Percentiles rank a stretch among this genome's conserved stretches.
Evolutionary conservation across 2,888 invertebrate species (phyloP).

Genomic region (Drosophila sordidula): DNA sequence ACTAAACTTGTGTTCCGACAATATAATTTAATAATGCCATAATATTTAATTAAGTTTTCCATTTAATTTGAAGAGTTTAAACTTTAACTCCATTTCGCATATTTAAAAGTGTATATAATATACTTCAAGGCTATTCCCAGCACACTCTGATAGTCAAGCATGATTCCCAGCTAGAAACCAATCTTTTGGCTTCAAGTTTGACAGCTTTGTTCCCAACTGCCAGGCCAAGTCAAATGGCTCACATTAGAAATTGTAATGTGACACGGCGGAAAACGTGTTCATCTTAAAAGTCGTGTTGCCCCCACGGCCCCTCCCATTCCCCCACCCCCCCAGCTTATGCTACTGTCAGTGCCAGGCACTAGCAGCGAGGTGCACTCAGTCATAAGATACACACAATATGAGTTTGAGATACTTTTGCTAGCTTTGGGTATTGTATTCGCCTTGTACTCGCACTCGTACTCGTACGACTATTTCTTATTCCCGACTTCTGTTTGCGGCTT

Average conservation of each 20-base stretch:
- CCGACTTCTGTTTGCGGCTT: constrained; percentile 34
- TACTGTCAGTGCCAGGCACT: constrained; percentile 9
- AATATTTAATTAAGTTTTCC: no score
- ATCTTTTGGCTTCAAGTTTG: constrained; percentile 45
- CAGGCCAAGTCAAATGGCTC: constrained; percentile 55
- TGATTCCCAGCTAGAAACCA: constrained; percentile 17
- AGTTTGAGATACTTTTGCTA: constrained; percentile 50
- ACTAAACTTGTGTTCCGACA: no score
- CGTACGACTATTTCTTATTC: constrained; percentile 41
- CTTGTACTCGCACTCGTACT: neutral
- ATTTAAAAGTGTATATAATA: no score
- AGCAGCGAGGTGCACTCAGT: constrained; percentile 29
- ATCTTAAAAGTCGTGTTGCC: constrained; percentile 67
- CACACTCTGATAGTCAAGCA: constrained; percentile 13
- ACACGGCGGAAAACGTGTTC: constrained; percentile 74
- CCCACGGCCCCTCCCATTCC: neutral
- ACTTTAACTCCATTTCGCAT: no score
- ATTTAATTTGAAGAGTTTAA: no score
- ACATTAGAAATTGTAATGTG: constrained; percentile 81
- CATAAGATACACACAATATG: constrained; percentile 43
- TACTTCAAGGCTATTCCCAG: neutral
- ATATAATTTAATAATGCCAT: no score
- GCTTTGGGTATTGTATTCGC: constrained; percentile 39
- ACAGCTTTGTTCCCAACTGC: constrained; percentile 56
- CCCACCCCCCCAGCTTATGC: neutral